Conservation (phyloP, 2,797 vertebrate genomes). For the Ctenosaura bakeri region DNA sequence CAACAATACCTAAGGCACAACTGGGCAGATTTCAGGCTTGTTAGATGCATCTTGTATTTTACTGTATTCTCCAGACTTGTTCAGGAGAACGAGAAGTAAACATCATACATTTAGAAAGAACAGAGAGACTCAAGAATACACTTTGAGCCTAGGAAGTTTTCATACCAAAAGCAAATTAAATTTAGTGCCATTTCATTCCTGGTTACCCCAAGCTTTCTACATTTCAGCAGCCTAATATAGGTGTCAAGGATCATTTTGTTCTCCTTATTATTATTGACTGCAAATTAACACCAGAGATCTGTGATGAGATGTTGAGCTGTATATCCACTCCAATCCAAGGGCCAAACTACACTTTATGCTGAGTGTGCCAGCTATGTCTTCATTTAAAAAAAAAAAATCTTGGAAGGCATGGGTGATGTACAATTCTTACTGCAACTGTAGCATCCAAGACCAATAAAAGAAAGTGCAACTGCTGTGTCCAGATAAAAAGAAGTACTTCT, state of each 20-base stretch:
- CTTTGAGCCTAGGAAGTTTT: neutral
- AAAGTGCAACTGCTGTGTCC: too few relatives aligned
- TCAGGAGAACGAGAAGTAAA: neutral
- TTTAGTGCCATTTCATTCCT: neutral
- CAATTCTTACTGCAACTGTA: neutral
- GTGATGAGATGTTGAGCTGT: neutral
- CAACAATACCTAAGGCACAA: neutral
- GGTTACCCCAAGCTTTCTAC: neutral
- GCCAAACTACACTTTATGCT: neutral
- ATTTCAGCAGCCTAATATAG: neutral
- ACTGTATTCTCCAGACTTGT: neutral
- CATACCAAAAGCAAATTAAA: neutral
- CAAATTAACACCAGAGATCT: neutral
- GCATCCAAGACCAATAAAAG: neutral
- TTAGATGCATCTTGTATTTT: neutral
- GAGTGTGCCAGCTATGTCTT: neutral
- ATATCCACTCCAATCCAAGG: neutral
- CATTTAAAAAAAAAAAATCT: neutral
- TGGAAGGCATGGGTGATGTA: neutral
- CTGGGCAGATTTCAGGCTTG: neutral
- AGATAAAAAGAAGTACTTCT: too few relatives aligned
- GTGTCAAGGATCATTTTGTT: neutral
- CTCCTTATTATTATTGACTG: neutral
- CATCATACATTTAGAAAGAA: neutral
- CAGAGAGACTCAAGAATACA: neutral